phyloP scores from a whole-genome alignment of 2,888 invertebrate species.

The Gymnosoma rotundatum region DNA sequence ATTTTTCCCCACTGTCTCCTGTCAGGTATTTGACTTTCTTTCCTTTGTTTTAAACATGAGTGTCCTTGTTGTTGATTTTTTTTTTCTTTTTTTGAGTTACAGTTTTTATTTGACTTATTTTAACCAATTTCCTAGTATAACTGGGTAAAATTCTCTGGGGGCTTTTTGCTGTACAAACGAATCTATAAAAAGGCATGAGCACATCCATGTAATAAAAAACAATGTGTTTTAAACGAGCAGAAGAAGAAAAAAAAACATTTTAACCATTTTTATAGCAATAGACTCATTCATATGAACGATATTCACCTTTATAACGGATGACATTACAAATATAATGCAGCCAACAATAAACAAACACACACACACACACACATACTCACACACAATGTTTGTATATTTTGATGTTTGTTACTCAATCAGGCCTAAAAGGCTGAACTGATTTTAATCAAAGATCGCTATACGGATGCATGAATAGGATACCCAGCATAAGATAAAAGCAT shows the following conservation, averaged over 20 bases:
- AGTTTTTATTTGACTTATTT: conserved; percentile 30
- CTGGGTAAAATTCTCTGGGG: conserved; percentile 40
- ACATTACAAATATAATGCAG: conserved; percentile 29
- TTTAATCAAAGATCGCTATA: too few relatives aligned
- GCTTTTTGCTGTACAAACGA: conserved; percentile 8
- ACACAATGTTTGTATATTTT: too few relatives aligned
- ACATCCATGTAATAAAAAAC: background rate
- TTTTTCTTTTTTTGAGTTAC: background rate
- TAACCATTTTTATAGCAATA: conserved; percentile 26
- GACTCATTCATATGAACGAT: conserved; percentile 15
- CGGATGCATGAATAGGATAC: too few relatives aligned
- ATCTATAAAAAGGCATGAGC: conserved; percentile 10
- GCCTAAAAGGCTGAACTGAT: too few relatives aligned
- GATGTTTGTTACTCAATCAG: too few relatives aligned
- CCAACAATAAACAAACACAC: background rate
- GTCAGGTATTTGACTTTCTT: background rate
- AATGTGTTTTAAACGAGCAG: conserved; percentile 8
- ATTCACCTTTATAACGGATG: conserved; percentile 10
- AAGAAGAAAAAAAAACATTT: background rate
- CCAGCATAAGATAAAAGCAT: too few relatives aligned
- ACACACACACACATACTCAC: too few relatives aligned
- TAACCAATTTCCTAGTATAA: conserved; percentile 18
- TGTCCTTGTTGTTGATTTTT: conserved; percentile 36
- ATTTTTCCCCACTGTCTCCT: conserved; percentile 10
- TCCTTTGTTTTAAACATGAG: conserved; percentile 20